Percentiles rank a stretch among this genome's conserved stretches.
These are phyloP conservation scores for Cataglyphis hispanica DNA, from an alignment of 1,140 invertebrate genomes.

Conservation along the genomic window DNA sequence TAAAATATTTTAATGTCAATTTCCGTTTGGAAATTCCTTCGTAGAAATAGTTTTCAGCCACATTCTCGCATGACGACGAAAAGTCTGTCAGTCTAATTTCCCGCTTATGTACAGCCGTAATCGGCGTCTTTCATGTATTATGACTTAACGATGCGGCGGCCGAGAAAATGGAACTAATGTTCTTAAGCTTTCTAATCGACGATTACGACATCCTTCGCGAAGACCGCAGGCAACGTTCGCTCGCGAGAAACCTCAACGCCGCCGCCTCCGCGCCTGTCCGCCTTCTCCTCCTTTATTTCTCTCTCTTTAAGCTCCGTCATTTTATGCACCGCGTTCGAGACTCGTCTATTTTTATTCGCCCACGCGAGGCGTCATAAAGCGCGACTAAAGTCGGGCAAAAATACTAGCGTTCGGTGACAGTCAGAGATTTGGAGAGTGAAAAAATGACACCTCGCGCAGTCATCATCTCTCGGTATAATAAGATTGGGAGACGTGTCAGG, in stretches of 20 bases:
- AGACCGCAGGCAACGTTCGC: conserved; percentile 31
- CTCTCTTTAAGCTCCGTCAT: conserved; percentile 23
- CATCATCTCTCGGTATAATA: background rate
- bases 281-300: background rate
- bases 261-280: conserved; percentile 34
- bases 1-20: background rate
- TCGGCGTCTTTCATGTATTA: conserved; percentile 21
- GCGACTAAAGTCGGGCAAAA: conserved; percentile 9
- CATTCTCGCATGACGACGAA: background rate
- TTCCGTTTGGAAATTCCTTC: background rate
- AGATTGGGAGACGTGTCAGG: background rate
- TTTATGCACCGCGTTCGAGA: conserved; percentile 36
- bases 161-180: conserved; percentile 55
- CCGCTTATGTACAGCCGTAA: conserved; percentile 13
- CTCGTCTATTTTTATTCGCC: conserved; percentile 40
- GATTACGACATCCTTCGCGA: conserved; percentile 50
- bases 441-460: background rate
- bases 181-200: conserved; percentile 54
- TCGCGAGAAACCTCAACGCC: conserved; percentile 46
- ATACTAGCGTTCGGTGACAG: conserved; percentile 14
- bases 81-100: conserved; percentile 7
- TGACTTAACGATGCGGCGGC: conserved; percentile 55
- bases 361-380: conserved; percentile 27
- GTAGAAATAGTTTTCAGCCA: background rate
- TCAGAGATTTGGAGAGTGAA: background rate